Conservation (phyloP, 2,113 vertebrate genomes). For the Lepus timidus region DNA sequence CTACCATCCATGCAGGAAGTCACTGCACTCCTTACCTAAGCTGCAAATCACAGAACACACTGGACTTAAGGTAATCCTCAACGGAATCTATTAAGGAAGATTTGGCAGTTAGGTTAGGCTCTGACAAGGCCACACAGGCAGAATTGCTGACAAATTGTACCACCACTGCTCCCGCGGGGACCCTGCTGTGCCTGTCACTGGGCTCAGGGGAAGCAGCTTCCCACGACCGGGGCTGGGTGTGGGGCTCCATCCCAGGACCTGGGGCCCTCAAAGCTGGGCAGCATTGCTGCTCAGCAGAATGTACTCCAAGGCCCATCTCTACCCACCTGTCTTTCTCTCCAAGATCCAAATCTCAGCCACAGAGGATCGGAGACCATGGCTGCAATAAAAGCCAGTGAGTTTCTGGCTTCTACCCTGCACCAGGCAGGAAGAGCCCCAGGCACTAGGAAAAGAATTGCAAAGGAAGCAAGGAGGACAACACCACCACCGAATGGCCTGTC, state of each 20-base stretch:
- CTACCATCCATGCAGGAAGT: neutral
- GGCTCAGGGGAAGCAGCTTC: neutral
- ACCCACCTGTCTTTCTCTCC: neutral
- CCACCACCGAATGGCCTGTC: neutral
- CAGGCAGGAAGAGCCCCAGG: neutral
- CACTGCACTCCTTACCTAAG: neutral
- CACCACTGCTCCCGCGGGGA: neutral
- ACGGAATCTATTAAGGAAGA: neutral
- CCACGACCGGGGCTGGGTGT: rapidly evolving
- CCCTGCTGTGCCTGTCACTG: neutral
- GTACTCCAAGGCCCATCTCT: neutral
- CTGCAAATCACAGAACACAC: neutral
- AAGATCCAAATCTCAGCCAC: neutral
- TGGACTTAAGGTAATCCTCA: neutral
- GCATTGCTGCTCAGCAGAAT: neutral
- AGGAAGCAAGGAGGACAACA: neutral
- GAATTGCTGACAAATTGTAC: neutral
- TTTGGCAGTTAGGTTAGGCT: neutral
- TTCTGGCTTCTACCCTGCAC: neutral
- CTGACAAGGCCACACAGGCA: neutral
- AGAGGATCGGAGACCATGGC: neutral
- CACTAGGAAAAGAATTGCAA: neutral
- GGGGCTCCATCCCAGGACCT: neutral
- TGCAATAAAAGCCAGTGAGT: neutral
- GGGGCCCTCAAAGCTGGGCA: neutral